Evolutionary conservation across 1,140 invertebrate genomes (phyloP).

Genomic region (silkworm (Bombyx mori)): ASM3026992v2 NC_085114.1:15958501-15959000

Average conservation of each 20-base stretch:
- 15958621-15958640: too few relatives aligned
- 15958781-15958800: slow-evolving; percentile 87
- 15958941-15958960: too few relatives aligned
- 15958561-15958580: not conserved
- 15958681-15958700: not conserved
- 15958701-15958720: slow-evolving; percentile 40
- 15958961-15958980: too few relatives aligned
- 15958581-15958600: too few relatives aligned
- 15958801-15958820: slow-evolving; percentile 88
- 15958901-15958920: too few relatives aligned
- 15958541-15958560: slow-evolving; percentile 31
- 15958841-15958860: too few relatives aligned
- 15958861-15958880: too few relatives aligned
- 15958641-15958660: not conserved
- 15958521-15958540: slow-evolving; percentile 64
- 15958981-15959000: too few relatives aligned
- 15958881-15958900: too few relatives aligned
- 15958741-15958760: slow-evolving; percentile 80
- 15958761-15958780: slow-evolving; percentile 85
- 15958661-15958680: not conserved
- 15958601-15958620: too few relatives aligned
- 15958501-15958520: slow-evolving; percentile 72
- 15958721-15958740: slow-evolving; percentile 72
- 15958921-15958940: too few relatives aligned
- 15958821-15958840: slow-evolving; percentile 72